These are phyloP conservation scores for Drosophila barbarae DNA, from an alignment of 2,888 invertebrate genomes.

Conservation along the genomic window DNA sequence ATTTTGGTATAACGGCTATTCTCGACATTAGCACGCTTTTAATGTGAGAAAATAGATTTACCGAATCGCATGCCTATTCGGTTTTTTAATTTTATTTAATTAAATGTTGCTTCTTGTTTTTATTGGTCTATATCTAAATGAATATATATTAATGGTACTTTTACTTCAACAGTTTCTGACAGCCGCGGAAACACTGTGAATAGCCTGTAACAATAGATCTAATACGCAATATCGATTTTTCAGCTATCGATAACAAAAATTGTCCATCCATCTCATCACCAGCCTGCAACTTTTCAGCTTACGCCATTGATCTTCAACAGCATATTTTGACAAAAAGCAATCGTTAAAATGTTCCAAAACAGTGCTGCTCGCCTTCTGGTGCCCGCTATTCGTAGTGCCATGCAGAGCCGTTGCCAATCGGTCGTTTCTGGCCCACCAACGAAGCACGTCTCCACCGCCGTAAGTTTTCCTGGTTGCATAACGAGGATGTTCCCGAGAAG, in stretches of 20 bases:
- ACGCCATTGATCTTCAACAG: constrained; percentile 34
- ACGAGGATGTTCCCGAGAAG: constrained; percentile 37
- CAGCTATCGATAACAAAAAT: neutral
- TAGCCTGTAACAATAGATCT: neutral
- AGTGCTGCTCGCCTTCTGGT: constrained; percentile 75
- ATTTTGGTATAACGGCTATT: no score
- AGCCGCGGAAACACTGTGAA: neutral
- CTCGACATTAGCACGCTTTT: no score
- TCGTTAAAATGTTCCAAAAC: constrained; percentile 73
- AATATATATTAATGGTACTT: no score
- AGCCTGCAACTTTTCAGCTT: constrained; percentile 23
- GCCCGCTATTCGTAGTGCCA: constrained; percentile 74
- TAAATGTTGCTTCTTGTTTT: no score
- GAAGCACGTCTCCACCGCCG: constrained; percentile 73
- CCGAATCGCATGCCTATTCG: no score
- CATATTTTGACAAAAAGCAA: constrained; percentile 8
- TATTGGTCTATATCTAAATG: no score
- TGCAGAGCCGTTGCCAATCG: constrained; percentile 77
- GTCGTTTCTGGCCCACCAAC: constrained; percentile 78
- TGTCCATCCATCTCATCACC: neutral
- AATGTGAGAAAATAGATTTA: no score
- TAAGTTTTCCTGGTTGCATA: constrained; percentile 76
- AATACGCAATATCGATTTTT: neutral
- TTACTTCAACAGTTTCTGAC: neutral
- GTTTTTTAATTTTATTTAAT: no score